These are phyloP conservation scores for Momotus momota DNA, from an alignment of 2,797 vertebrate species.

Conservation along the genomic window DNA sequence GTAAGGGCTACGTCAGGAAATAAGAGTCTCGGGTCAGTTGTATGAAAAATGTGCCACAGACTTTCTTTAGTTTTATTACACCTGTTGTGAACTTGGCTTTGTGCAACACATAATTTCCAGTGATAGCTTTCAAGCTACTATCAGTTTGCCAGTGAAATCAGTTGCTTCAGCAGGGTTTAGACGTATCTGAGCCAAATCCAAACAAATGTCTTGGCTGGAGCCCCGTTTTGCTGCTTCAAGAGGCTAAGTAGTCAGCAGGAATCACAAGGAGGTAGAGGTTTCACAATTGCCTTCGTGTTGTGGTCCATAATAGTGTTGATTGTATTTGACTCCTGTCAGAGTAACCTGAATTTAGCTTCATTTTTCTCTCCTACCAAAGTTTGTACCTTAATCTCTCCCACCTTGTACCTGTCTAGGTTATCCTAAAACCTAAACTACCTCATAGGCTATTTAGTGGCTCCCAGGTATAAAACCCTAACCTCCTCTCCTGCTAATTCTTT, in stretches of 20 bases:
- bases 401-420: not conserved
- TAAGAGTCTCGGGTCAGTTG: not conserved
- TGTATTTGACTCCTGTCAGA: not conserved
- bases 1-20: not conserved
- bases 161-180: not conserved
- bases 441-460: not conserved
- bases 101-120: not conserved
- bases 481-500: not conserved
- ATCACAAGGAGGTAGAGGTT: not conserved
- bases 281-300: not conserved
- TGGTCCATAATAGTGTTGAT: rapidly evolving
- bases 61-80: not conserved
- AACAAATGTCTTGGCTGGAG: not conserved
- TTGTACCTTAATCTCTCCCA: not conserved
- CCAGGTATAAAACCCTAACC: not conserved
- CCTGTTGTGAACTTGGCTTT: not conserved
- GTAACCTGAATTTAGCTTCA: not conserved
- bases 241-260: not conserved
- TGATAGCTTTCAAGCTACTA: not conserved
- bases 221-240: not conserved
- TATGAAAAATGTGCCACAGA: not conserved
- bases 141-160: not conserved
- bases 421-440: not conserved
- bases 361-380: not conserved
- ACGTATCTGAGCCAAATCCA: not conserved